Evolutionary conservation across 23 tunicate species (phyloP).

Genomic region (Botrylloides violaceus): DNA sequence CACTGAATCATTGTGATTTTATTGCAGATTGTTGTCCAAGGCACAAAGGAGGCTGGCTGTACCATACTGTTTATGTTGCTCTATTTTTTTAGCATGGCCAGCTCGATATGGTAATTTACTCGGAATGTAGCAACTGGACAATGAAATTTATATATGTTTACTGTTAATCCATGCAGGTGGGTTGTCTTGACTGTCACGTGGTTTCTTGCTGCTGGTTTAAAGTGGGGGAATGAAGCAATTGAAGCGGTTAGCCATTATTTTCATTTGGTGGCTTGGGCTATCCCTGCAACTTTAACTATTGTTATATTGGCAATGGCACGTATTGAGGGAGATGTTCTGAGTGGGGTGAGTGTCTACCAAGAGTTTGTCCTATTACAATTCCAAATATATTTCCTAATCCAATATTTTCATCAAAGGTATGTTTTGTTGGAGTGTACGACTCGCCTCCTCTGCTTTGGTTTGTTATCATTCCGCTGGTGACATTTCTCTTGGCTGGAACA

Average conservation of each 20-base stretch:
- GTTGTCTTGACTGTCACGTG: constrained; percentile 81
- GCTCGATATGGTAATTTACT: constrained; percentile 96
- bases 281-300: constrained; percentile 78
- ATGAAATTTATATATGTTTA: background rate
- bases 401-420: constrained; percentile 48
- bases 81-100: constrained; percentile 94
- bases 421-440: constrained; percentile 72
- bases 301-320: constrained; percentile 63
- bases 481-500: constrained; percentile 47
- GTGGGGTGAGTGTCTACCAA: constrained; percentile 59
- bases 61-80: constrained; percentile 91
- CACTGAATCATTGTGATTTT: background rate
- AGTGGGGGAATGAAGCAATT: constrained; percentile 91
- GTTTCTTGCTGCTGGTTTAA: constrained; percentile 96
- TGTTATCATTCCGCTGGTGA: constrained; percentile 49
- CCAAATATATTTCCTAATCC: background rate
- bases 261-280: constrained; percentile 85
- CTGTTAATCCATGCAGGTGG: constrained; percentile 53
- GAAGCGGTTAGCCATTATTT: constrained; percentile 84
- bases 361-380: background rate
- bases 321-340: constrained; percentile 80
- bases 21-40: constrained; percentile 72
- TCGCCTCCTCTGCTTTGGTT: constrained; percentile 49
- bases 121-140: too few relatives aligned
- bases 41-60: constrained; percentile 84